Base-by-base conservation (phyloP, 1,140 invertebrate genomes). In the Pseudobourletiella spinata region DNA sequence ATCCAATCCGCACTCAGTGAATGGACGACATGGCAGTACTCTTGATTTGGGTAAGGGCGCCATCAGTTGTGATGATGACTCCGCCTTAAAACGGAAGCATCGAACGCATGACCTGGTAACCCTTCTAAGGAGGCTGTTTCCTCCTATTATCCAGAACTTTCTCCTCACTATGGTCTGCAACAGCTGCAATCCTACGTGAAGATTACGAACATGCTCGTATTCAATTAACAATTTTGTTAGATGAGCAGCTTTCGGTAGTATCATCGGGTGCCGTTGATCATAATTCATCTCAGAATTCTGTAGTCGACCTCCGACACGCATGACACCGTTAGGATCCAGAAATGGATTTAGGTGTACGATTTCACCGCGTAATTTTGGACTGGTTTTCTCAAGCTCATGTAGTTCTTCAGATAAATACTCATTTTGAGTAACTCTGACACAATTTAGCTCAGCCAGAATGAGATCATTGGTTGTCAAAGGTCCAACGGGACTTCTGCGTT, bases 1-100 rank as follows among this genome's bases (percentile, higher is more conserved):
- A 57, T 76, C 73, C 1, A 75, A 54, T 0, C 74, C 74, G 14
- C 67, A 52, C 32, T 59, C 24, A 11, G 30, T 8, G 65, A 76
- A 73, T 1, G 46, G 20, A 46, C 22, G 29, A 42, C 22, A 1
- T 25, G 52, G 29, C n/a, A 20, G 42, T 3, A 59, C 57, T 30
- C 56, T 18, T 3, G 8, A 1, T 18, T 15, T 8, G 18, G 61
- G 61, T 18, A 63, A 39, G 24, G 18, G 39, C 20, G 61, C 56
- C 65, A 66, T 66, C 2, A 63, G 29, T 44, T 66, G 61, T 20
- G 16, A 16, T n/a, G 20, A 3, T 3, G 54, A 1, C 20, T 62
- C 1, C 8, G 16, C 50, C 3, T 24, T 11, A 3, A 42, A 20
- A 30, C 59, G 59, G 14, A 1, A 3, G 35, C 59, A 56, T 2